Percentiles rank a stretch among this genome's conserved stretches.
phyloP scores from a whole-genome alignment of 2,888 invertebrate genomes.

The Ormyrus thymus region DNA sequence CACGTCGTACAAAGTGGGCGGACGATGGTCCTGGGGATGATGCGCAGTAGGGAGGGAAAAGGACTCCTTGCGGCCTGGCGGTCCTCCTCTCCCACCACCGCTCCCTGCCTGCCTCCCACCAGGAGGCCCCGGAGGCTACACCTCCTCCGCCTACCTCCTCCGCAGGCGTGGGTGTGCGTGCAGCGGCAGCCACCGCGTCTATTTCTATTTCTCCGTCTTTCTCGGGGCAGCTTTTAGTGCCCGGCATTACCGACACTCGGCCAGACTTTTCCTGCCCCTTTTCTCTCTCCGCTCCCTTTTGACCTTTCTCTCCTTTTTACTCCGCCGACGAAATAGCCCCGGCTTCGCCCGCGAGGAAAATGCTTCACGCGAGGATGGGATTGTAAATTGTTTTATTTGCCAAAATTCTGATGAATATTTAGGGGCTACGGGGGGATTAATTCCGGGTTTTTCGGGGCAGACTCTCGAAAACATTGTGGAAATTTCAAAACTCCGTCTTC shows the following conservation, averaged over 20 bases:
- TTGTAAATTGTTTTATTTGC: not conserved
- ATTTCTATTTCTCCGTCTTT: constrained; percentile 45
- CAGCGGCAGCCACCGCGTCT: constrained; percentile 20
- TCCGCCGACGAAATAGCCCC: not conserved
- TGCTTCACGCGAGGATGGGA: not conserved
- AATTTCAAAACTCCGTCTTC: no score
- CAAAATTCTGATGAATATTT: no score
- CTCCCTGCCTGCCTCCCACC: constrained; percentile 10
- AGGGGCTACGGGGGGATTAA: no score
- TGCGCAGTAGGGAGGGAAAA: constrained; percentile 39
- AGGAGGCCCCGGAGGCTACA: no score
- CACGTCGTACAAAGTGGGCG: constrained; percentile 37
- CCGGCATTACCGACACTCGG: constrained; percentile 44
- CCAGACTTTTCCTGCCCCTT: constrained; percentile 31
- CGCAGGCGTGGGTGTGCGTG: not conserved
- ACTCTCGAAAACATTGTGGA: no score
- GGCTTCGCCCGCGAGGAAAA: not conserved
- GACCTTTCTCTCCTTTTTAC: not conserved
- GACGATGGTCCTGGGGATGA: constrained; percentile 45
- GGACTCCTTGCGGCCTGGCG: constrained; percentile 30
- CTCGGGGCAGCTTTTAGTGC: constrained; percentile 38
- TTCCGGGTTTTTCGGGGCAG: no score
- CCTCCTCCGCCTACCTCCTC: constrained; percentile 3
- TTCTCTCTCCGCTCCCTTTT: not conserved
- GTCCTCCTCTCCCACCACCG: constrained; percentile 15